A percentile compares a stretch with the other conserved stretches of the same genome.
Evolutionary conservation across 1,140 invertebrate genomes (phyloP).

Genomic region (Ostrea denselamellosa): DNA sequence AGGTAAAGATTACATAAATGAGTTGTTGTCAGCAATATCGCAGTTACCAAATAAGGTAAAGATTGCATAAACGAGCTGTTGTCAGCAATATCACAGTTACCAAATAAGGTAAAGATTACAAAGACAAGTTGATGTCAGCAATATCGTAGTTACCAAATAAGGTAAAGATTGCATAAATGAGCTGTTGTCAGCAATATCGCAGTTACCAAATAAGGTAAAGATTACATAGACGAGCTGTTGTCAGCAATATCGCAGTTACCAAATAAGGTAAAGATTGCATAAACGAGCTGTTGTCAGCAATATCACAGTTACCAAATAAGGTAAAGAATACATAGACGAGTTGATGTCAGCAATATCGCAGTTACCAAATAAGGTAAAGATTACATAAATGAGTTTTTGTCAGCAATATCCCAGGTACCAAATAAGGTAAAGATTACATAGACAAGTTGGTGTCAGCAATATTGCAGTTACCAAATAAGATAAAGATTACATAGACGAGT

Average conservation of each 20-base stretch:
- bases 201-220: constrained; percentile 56
- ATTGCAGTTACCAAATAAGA: too few relatives aligned
- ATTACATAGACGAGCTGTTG: constrained; percentile 53
- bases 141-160: constrained; percentile 59
- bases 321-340: too few relatives aligned
- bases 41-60: constrained; percentile 56
- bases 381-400: too few relatives aligned
- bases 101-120: constrained; percentile 53
- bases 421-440: too few relatives aligned
- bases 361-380: too few relatives aligned
- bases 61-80: constrained; percentile 54
- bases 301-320: too few relatives aligned
- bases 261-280: too few relatives aligned
- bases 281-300: too few relatives aligned
- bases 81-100: constrained; percentile 56
- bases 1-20: constrained; percentile 56
- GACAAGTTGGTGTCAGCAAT: too few relatives aligned
- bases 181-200: constrained; percentile 54
- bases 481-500: too few relatives aligned
- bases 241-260: constrained; percentile 59
- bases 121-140: constrained; percentile 50
- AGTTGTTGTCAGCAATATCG: constrained; percentile 54
- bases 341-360: too few relatives aligned
- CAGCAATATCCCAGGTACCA: too few relatives aligned
- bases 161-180: constrained; percentile 52